phyloP scores from a whole-genome alignment of 2,113 vertebrate species.

The Apteryx mantelli region DNA sequence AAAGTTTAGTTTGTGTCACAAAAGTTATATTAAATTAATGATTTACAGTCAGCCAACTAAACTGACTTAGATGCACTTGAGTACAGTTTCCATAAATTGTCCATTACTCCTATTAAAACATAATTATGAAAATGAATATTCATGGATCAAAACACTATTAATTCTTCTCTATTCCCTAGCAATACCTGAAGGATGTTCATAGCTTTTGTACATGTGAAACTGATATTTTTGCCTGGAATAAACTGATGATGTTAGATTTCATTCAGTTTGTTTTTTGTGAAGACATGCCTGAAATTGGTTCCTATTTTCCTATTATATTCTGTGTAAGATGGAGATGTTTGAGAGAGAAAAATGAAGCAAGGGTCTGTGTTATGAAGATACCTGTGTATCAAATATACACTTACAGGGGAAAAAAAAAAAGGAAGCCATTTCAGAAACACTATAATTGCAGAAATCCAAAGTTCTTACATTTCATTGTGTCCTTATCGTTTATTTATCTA shows the following conservation, averaged over 20 bases:
- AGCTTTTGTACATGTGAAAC: background rate
- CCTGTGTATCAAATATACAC: background rate
- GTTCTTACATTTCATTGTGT: background rate
- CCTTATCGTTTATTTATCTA: background rate
- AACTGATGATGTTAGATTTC: background rate
- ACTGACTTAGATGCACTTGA: background rate
- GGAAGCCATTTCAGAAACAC: background rate
- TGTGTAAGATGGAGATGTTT: background rate
- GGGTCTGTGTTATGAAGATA: background rate
- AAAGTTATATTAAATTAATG: background rate
- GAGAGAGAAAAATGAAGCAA: background rate
- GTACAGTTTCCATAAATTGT: background rate
- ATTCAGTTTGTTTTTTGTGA: background rate
- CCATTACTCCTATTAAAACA: background rate
- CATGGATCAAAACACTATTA: background rate
- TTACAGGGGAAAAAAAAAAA: background rate
- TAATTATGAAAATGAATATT: background rate
- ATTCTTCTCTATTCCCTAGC: background rate
- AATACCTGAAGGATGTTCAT: background rate
- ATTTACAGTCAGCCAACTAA: background rate
- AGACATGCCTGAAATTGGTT: background rate
- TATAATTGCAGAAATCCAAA: background rate
- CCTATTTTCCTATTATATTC: background rate
- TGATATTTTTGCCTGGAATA: background rate
- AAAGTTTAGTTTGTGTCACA: background rate